These are phyloP conservation scores for Epizoanthus fatuus DNA, from an alignment of 92 coral and sea anemone genomes.

Conservation along the genomic window DNA sequence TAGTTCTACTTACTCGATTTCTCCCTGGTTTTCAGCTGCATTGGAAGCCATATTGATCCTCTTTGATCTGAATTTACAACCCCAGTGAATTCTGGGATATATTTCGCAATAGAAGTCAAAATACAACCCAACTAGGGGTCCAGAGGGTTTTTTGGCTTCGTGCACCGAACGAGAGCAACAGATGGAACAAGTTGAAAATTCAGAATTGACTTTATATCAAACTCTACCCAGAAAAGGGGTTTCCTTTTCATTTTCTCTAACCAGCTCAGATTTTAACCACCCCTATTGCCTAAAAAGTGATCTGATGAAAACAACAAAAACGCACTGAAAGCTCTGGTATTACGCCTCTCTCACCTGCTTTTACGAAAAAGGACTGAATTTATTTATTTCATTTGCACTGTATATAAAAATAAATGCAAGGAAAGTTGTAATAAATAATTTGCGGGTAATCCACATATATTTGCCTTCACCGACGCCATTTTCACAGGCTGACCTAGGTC, in stretches of 20 bases:
- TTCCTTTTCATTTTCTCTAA: neutral
- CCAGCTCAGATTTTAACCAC: neutral
- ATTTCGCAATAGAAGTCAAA: neutral
- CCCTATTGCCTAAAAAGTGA: conserved; percentile 11
- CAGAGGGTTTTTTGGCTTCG: conserved; percentile 4
- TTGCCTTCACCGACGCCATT: no score
- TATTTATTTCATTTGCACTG: no score
- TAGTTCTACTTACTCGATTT: neutral
- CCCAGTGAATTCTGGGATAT: neutral
- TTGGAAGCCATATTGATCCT: neutral
- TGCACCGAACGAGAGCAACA: conserved; percentile 6
- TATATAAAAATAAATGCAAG: no score
- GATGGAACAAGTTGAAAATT: neutral
- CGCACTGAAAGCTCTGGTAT: conserved; percentile 1
- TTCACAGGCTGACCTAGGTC: no score
- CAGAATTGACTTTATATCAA: no score
- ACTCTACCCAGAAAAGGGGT: no score
- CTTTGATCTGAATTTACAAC: conserved; percentile 2
- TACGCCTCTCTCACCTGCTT: neutral
- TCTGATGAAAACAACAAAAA: conserved; percentile 1
- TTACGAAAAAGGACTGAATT: no score
- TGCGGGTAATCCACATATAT: no score
- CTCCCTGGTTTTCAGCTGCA: conserved; percentile 7
- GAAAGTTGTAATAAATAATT: no score
- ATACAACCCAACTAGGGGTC: neutral